Percentiles rank a stretch among this genome's conserved stretches.
These are phyloP conservation scores for Enteromius fasciolatus DNA, from an alignment of 2,797 vertebrate genomes.

Conservation along the genomic window DNA sequence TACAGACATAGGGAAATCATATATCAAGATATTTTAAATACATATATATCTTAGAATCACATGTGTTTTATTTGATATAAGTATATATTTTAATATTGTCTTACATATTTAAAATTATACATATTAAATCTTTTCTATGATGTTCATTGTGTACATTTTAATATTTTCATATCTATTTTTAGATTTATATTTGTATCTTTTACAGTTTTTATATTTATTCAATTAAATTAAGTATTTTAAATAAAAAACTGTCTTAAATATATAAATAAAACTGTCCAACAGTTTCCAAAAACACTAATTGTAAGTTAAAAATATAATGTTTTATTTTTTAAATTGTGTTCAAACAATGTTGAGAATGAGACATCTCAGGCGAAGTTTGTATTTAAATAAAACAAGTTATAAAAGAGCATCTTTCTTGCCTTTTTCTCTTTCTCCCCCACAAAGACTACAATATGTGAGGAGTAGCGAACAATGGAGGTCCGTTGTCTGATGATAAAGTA, in stretches of 20 bases:
- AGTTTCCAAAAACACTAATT: background rate
- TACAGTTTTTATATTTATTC: no score
- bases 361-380: background rate
- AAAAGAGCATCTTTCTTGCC: background rate
- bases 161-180: background rate
- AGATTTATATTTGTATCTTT: no score
- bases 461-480: background rate
- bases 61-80: no score
- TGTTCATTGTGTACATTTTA: no score
- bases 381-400: background rate
- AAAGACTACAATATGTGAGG: background rate
- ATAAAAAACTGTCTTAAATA: no score
- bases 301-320: background rate
- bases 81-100: background rate
- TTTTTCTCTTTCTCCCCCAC: background rate
- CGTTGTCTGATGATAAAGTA: background rate
- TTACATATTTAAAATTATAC: background rate
- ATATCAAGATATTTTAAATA: no score
- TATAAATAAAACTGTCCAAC: background rate
- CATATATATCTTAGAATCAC: no score
- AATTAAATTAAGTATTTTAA: no score
- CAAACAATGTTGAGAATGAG: background rate
- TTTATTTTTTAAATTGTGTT: background rate
- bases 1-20: no score
- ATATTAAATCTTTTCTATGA: no score